These are phyloP conservation scores for Sesia bembeciformis DNA, from an alignment of 2,888 invertebrate genomes.

Conservation along the genomic window DNA sequence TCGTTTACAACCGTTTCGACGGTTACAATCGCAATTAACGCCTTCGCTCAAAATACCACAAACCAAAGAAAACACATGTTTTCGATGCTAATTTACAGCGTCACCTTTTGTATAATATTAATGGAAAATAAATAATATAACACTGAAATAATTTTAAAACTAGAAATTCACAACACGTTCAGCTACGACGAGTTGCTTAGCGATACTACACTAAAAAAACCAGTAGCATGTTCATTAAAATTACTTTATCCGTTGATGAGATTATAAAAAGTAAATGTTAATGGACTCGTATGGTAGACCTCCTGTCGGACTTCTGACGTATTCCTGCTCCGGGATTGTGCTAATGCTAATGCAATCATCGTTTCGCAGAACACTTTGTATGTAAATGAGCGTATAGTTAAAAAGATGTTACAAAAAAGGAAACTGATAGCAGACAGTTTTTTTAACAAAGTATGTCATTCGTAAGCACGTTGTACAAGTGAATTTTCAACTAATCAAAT, in stretches of 20 bases:
- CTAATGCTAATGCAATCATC: conserved; percentile 35
- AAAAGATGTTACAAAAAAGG: conserved; percentile 7
- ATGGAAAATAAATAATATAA: too few species aligned
- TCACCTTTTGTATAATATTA: conserved; percentile 10
- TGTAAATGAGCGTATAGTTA: conserved; percentile 47
- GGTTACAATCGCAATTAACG: conserved; percentile 30
- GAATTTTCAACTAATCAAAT: too few species aligned
- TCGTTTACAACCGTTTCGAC: conserved; percentile 1
- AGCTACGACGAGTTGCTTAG: too few species aligned
- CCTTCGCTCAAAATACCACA: conserved; percentile 20
- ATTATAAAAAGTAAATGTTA: too few species aligned
- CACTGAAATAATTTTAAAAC: too few species aligned
- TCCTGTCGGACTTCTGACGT: conserved; percentile 12
- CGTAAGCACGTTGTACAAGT: too few species aligned
- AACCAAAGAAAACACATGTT: conserved; percentile 41
- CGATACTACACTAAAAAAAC: too few species aligned
- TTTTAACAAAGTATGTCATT: too few species aligned
- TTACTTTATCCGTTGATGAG: too few species aligned
- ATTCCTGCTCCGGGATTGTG: conserved; percentile 21
- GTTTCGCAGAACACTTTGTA: conserved; percentile 59
- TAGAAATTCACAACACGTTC: too few species aligned
- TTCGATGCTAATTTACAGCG: conserved; percentile 52
- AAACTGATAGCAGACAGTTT: too few species aligned
- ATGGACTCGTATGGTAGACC: conserved; percentile 3
- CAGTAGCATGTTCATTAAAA: too few species aligned